Evolutionary conservation across 2,888 invertebrate species (phyloP).

Genomic region (Tetrapedia diversipes): DNA sequence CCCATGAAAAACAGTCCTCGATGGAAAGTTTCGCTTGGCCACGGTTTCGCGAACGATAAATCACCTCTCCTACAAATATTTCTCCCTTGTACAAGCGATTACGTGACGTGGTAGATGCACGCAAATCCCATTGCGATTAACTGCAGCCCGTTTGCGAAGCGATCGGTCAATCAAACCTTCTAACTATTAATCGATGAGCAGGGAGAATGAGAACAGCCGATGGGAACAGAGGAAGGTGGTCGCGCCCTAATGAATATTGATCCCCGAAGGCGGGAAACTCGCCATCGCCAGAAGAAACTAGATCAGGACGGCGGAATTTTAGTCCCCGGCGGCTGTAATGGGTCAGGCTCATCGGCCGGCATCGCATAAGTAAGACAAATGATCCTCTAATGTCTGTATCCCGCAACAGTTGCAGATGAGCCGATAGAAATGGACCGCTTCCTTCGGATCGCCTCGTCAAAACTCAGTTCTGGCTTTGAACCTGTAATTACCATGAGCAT

Average conservation of each 20-base stretch:
- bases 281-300: conserved; percentile 64
- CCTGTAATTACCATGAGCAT: too few relatives aligned
- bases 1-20: background rate
- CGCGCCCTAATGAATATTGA: conserved; percentile 68
- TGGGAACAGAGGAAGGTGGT: conserved; percentile 17
- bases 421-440: conserved; percentile 57
- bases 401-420: conserved; percentile 68
- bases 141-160: conserved; percentile 29
- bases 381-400: conserved; percentile 76
- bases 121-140: conserved; percentile 39
- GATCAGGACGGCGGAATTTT: conserved; percentile 74
- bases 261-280: conserved; percentile 54
- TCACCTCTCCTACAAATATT: conserved; percentile 13
- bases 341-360: conserved; percentile 75
- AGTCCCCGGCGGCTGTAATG: conserved; percentile 74
- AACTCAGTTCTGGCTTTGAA: too few relatives aligned
- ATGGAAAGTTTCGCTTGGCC: background rate
- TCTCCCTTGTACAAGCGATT: conserved; percentile 23
- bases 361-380: conserved; percentile 79
- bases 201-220: conserved; percentile 20
- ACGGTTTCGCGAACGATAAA: background rate
- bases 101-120: background rate
- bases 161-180: conserved; percentile 64
- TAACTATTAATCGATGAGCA: conserved; percentile 56
- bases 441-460: conserved; percentile 54